Conservation (phyloP, 2,888 invertebrate species). For the Nomada ferruginata region DNA sequence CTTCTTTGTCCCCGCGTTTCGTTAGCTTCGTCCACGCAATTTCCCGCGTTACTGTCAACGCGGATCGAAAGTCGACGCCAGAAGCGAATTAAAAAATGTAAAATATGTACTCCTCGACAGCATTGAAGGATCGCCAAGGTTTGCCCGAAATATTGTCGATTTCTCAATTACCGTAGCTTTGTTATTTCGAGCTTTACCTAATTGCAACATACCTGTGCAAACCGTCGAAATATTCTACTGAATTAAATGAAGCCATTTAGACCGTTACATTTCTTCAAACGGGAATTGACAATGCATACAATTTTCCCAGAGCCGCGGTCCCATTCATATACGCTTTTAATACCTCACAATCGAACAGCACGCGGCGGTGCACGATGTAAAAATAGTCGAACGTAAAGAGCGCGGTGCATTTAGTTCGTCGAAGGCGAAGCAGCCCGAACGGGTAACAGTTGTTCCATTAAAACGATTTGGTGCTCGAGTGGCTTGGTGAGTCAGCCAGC, state of each 20-base stretch:
- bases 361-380: conserved; percentile 18
- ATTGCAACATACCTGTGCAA: too few relatives aligned
- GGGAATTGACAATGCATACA: too few relatives aligned
- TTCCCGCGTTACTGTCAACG: not conserved
- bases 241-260: too few relatives aligned
- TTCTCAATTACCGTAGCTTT: too few relatives aligned
- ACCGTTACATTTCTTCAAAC: too few relatives aligned
- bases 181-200: too few relatives aligned
- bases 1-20: not conserved
- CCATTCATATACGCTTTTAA: conserved; percentile 21
- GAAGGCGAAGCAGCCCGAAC: conserved; percentile 59
- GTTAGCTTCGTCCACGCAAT: not conserved
- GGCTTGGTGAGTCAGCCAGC: conserved; percentile 71
- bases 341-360: conserved; percentile 21
- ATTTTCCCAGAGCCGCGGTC: not conserved
- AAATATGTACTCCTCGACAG: not conserved
- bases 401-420: conserved; percentile 42
- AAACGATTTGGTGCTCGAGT: conserved; percentile 81
- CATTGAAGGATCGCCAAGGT: too few relatives aligned
- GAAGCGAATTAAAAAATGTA: not conserved
- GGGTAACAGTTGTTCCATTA: conserved; percentile 81
- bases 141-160: too few relatives aligned
- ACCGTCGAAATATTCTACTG: too few relatives aligned
- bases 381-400: conserved; percentile 50
- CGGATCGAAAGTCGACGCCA: not conserved